phyloP scores from a whole-genome alignment of 1,140 invertebrate genomes.

The Aphelenchoides besseyi region DNA sequence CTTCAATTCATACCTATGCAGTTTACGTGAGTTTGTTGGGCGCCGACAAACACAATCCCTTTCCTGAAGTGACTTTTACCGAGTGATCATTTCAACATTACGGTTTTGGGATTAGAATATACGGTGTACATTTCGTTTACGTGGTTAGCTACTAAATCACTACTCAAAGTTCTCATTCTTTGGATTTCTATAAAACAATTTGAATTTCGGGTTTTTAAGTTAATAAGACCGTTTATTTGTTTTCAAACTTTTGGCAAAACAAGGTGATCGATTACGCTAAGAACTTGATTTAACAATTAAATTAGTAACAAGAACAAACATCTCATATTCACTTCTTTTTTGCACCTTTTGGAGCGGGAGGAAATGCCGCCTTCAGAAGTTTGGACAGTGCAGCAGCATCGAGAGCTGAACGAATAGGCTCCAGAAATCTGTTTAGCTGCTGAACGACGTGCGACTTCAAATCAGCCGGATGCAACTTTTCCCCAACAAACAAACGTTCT shows the following conservation, averaged over 20 bases:
- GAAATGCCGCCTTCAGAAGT: constrained; percentile 25
- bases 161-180: too few relatives aligned
- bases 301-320: too few relatives aligned
- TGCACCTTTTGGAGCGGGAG: constrained; percentile 23
- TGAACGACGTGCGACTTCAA: constrained; percentile 47
- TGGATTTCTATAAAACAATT: too few relatives aligned
- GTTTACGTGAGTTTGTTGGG: constrained; percentile 38
- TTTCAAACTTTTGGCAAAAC: too few relatives aligned
- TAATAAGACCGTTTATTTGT: too few relatives aligned
- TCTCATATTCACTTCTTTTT: constrained; percentile 25
- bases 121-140: too few relatives aligned
- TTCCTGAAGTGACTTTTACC: constrained; percentile 39
- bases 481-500: constrained; percentile 31
- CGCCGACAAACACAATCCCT: constrained; percentile 39
- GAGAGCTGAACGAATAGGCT: constrained; percentile 6
- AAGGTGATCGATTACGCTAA: too few relatives aligned
- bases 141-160: too few relatives aligned
- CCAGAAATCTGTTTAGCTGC: constrained; percentile 16
- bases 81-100: constrained; percentile 16
- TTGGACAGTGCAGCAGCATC: constrained; percentile 16
- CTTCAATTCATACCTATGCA: constrained; percentile 42
- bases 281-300: too few relatives aligned
- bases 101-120: too few relatives aligned
- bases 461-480: constrained; percentile 54
- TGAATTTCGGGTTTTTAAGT: too few relatives aligned